phyloP scores from a whole-genome alignment of 2,888 invertebrate species.

The Gymnoscelis rufifasciata region DNA sequence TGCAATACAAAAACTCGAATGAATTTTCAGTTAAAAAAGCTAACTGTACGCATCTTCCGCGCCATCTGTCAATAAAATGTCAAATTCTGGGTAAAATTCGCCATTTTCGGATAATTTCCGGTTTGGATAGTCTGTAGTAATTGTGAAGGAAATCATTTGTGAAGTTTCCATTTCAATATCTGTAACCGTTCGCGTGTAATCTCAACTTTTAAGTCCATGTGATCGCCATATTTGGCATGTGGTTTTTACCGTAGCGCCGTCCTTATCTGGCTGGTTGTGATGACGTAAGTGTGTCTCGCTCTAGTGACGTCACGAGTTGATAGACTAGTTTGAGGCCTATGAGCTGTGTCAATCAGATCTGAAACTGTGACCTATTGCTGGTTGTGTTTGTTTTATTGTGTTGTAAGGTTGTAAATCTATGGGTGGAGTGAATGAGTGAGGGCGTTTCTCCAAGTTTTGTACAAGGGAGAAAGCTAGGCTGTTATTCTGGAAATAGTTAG shows the following conservation, averaged over 20 bases:
- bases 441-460: too few species aligned
- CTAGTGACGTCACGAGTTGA: conserved; percentile 63
- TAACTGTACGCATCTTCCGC: conserved; percentile 34
- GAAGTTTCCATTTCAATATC: conserved; percentile 49
- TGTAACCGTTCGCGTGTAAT: conserved; percentile 47
- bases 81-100: conserved; percentile 40
- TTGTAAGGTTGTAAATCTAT: neutral
- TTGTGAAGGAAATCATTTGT: conserved; percentile 43
- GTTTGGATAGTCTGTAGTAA: conserved; percentile 36
- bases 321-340: conserved; percentile 32
- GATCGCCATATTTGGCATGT: conserved; percentile 72
- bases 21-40: conserved; percentile 30
- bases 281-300: conserved; percentile 39
- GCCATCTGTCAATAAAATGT: conserved; percentile 54
- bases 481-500: too few species aligned
- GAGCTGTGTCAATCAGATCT: conserved; percentile 17
- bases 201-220: conserved; percentile 71
- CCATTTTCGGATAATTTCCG: conserved; percentile 24
- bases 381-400: neutral
- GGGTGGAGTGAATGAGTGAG: too few species aligned
- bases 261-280: conserved; percentile 33
- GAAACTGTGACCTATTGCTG: conserved; percentile 10
- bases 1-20: conserved; percentile 24
- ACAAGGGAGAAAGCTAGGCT: too few species aligned
- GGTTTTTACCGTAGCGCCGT: conserved; percentile 55